Conservation (phyloP, 2,113 vertebrate genomes). For the Syngnathus floridae region DNA sequence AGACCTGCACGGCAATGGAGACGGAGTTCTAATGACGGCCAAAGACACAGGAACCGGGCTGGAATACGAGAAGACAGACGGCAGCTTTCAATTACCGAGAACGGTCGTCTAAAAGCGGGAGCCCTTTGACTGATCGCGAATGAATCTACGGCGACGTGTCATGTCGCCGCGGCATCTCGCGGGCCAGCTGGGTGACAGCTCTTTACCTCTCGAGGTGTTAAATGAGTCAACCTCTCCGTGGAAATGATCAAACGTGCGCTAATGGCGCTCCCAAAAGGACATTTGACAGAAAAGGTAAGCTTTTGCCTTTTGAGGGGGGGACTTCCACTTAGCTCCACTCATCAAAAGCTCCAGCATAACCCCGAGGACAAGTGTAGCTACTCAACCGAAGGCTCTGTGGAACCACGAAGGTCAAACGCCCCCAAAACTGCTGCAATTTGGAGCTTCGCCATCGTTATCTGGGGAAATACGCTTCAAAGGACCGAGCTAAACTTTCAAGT, state of each 20-base stretch:
- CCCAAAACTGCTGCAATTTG: background rate
- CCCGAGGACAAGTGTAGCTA: constrained; percentile 1
- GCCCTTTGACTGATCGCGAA: constrained; percentile 37
- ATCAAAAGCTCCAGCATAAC: constrained; percentile 5
- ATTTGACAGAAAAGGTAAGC: background rate
- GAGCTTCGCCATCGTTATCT: background rate
- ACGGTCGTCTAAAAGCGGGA: constrained; percentile 16
- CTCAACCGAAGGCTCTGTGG: constrained; percentile 10
- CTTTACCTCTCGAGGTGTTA: constrained; percentile 23
- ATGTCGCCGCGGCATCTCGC: constrained; percentile 23
- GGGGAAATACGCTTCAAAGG: background rate
- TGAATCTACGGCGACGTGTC: constrained; percentile 26
- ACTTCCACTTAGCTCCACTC: background rate
- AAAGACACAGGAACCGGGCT: background rate
- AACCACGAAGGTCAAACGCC: background rate
- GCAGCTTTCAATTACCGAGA: constrained; percentile 27
- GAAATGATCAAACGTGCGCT: background rate
- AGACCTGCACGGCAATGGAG: constrained; percentile 12
- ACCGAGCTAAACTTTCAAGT: background rate
- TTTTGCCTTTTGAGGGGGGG: background rate
- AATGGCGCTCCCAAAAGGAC: background rate
- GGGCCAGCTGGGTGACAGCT: constrained; percentile 5
- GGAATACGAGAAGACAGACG: constrained; percentile 6
- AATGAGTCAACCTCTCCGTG: background rate
- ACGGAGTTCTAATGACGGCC: constrained; percentile 28